phyloP scores from a whole-genome alignment of 2,113 vertebrate species.

The Condylura cristata region DNA sequence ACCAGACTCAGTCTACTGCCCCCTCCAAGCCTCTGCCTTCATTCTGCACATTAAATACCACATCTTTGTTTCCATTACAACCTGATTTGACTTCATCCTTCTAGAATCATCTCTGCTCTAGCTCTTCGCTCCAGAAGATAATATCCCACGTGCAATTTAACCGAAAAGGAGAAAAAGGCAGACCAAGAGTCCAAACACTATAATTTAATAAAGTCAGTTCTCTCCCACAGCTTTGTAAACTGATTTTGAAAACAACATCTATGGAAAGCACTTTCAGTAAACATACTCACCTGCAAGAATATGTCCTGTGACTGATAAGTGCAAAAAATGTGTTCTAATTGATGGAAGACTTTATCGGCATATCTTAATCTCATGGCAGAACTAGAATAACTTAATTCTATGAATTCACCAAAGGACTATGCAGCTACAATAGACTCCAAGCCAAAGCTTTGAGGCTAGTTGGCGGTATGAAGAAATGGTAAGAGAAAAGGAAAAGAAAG shows the following conservation, averaged over 20 bases:
- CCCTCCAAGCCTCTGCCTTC: neutral
- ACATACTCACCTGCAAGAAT: conserved; percentile 11
- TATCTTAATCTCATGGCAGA: neutral
- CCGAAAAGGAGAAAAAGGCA: neutral
- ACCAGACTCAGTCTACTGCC: neutral
- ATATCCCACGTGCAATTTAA: neutral
- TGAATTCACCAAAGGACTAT: conserved; percentile 26
- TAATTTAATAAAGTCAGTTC: neutral
- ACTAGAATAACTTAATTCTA: neutral
- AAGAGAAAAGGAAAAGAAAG: conserved; percentile 28
- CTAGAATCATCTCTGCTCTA: neutral
- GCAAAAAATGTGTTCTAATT: neutral
- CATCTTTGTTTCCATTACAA: neutral
- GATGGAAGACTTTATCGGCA: neutral
- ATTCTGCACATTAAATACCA: neutral
- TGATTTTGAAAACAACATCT: conserved; percentile 27
- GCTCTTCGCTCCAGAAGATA: neutral
- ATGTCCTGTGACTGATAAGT: neutral
- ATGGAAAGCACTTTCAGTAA: conserved; percentile 20
- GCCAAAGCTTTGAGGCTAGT: neutral
- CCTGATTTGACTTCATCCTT: neutral
- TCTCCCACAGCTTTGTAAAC: neutral
- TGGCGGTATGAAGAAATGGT: neutral
- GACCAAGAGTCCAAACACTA: neutral
- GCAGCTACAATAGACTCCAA: neutral